Percentiles rank a stretch among this genome's conserved stretches.
Evolutionary conservation across 2,888 invertebrate species (phyloP).

Genomic region (Quadroppia sp.): DNA sequence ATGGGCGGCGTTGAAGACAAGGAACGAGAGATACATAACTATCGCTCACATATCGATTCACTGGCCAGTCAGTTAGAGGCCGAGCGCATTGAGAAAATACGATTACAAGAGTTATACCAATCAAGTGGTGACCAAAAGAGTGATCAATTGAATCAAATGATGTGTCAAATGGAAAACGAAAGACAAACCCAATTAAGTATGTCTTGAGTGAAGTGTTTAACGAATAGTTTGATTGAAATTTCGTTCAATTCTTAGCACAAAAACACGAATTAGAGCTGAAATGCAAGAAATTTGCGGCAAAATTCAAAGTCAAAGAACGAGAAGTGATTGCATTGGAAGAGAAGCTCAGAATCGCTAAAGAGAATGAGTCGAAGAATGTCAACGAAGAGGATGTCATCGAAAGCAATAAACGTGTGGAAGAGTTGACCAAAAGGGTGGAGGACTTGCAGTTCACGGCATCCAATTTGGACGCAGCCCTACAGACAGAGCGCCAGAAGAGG

Average conservation of each 20-base stretch:
- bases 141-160: background rate
- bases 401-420: conserved; percentile 19
- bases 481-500: conserved; percentile 31
- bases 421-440: background rate
- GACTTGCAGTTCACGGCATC: conserved; percentile 29
- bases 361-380: conserved; percentile 23
- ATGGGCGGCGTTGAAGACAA: background rate
- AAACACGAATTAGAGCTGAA: conserved; percentile 37
- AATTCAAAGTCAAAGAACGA: conserved; percentile 38
- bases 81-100: conserved; percentile 20
- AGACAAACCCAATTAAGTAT: conserved; percentile 14
- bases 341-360: conserved; percentile 26
- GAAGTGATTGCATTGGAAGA: conserved; percentile 38
- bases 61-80: conserved; percentile 15
- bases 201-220: background rate
- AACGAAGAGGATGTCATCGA: conserved; percentile 26
- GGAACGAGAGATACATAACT: background rate
- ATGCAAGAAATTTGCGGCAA: conserved; percentile 33
- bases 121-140: background rate
- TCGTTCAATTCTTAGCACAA: conserved; percentile 23
- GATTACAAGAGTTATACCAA: conserved; percentile 11
- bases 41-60: conserved; percentile 1
- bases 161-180: conserved; percentile 14
- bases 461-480: conserved; percentile 25
- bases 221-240: background rate